Evolutionary conservation across 2,797 vertebrate genomes (phyloP).

Genomic region (Graptemys geographica): DNA sequence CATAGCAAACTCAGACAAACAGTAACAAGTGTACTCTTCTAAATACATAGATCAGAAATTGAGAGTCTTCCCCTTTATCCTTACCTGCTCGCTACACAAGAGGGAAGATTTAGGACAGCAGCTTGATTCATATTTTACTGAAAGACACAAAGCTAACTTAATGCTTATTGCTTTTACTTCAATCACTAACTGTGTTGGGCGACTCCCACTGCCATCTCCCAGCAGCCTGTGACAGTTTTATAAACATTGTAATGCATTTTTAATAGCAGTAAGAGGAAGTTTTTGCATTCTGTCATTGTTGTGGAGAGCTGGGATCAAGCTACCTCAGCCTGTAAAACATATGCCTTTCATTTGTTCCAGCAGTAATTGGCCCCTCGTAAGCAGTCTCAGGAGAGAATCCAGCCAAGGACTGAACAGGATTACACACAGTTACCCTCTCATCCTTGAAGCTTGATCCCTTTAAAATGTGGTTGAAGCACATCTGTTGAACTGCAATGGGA

Average conservation of each 20-base stretch:
- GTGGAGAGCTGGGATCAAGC: not conserved
- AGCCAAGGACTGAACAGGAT: not conserved
- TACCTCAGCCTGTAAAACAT: not conserved
- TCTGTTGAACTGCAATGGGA: not conserved
- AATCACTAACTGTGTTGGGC: not conserved
- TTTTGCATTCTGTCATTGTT: not conserved
- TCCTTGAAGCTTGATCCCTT: fast-evolving
- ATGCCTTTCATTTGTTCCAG: fast-evolving
- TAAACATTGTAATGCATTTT: not conserved
- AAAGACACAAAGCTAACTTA: not conserved
- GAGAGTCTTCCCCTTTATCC: not conserved
- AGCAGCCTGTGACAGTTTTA: not conserved
- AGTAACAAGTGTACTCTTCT: not conserved
- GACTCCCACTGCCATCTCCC: not conserved
- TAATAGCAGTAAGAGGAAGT: not conserved
- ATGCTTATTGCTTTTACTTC: not conserved
- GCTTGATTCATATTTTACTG: not conserved
- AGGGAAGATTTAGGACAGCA: not conserved
- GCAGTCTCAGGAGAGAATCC: not conserved
- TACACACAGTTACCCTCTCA: fast-evolving
- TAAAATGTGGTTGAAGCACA: not conserved
- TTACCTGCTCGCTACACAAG: not conserved
- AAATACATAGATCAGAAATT: not conserved
- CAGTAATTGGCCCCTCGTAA: not conserved
- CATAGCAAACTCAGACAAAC: not conserved